Evolutionary conservation across 2,113 vertebrate genomes (phyloP), one percentile per base, ranked within the genome.

Genomic region (Gallinago paraguaiae): DNA sequence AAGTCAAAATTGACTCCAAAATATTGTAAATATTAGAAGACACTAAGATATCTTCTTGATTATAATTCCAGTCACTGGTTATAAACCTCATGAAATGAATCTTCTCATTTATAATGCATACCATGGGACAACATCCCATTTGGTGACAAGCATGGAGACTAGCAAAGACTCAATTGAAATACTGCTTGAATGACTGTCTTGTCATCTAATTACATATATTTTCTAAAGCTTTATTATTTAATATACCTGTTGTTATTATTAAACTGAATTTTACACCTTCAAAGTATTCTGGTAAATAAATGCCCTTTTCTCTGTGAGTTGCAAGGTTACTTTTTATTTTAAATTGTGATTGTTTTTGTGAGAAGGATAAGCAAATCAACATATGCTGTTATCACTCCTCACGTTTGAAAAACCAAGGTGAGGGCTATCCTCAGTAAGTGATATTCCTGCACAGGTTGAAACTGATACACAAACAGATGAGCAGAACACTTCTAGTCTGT

Each of bases 21-120:
- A 81, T 93, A 77, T 46, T 84, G 39, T 78, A 88, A 72, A 81
- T 96, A 71, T 96, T 93, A 90, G 43, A 69, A 97, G 57, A 35
- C 37, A 88, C 57, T 96, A 92, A 96, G 87, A 67, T 86, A 71
- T 90, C 96, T 89, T 85, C 85, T 93, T 96, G 90, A 95, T 96
- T 94, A 94, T 95, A 93, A 96, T 96, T 96, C 85, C 72, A 92
- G 89, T 90, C 95, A 96, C 68, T 96, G 70, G 41, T 95, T 95
- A 92, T 93, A 93, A 95, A 76, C 94, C 89, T 97, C 86, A 75
- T 92, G 94, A 96, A 95, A 95, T 91, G 74, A 95, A 95, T 86
- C 54, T 57, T 86, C 86, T 92, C 69, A 81, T 90, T 96, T 88
- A 87, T 93, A 96, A 97, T 91, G 93, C 78, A 78, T 97, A 92